Base-by-base conservation (phyloP, 2,113 vertebrate genomes). In the Illadopsis cleaveri region DNA sequence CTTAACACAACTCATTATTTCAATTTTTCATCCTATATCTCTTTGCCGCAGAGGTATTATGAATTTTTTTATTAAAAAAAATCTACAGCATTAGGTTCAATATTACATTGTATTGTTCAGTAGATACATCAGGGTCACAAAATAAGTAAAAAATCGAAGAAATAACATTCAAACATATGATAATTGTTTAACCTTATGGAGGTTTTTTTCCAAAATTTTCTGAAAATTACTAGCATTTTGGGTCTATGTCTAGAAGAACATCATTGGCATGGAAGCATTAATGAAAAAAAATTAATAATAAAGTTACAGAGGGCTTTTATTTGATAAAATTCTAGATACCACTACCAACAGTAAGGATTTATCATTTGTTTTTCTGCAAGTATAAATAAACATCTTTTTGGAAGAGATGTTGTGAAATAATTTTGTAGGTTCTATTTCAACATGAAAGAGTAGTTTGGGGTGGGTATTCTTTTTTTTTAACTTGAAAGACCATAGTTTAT, bases 221-320 rank as follows among this genome's bases (percentile, higher is more conserved):
- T 82, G n/a, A 94, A 95, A 95, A 96, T 62, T 83, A 11, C 18
- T 53, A 89, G 27, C 15, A 58, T 54, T 96, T 82, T 24, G 72
- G 5, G 35, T 45, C n/a, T 87, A 5, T 68, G 58, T 42, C 53
- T 65, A 70, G 28, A 95, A 93, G 47, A 88, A 61, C 3, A 38
- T 22, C 51, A 24, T 22, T 23, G 56, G 10, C 70, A 92, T 35
- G 80, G 40, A 95, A 92, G 51, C 6, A 84, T 70, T 95, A 45
- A 70, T 66, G 14, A 66, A 94, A 85, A 47, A 47, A 85, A 47
- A 23, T 10, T 38, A 70, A 14, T 47, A 53, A 94, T 77, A 57
- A n/a, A 54, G 2, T 21, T 51, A 15, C 33, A 48, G 30, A 48
- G 66, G 17, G 10, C 51, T 90, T 92, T 66, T 66, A 44, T 42